These are phyloP conservation scores for Macrobrachium rosenbergii DNA, from an alignment of 1,140 invertebrate genomes.

Conservation along the genomic window DNA sequence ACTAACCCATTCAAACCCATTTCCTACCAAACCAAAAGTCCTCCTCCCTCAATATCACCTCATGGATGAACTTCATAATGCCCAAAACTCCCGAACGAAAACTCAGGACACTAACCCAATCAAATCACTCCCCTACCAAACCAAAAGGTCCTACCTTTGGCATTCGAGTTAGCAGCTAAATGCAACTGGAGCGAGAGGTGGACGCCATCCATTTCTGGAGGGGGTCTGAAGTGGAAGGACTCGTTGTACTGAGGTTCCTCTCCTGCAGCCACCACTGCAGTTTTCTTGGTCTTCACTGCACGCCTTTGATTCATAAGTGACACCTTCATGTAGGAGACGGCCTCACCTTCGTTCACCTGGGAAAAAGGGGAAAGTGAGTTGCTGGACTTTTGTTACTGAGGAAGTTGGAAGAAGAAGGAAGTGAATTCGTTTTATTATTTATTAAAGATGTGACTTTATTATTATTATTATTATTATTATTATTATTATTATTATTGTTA, in stretches of 20 bases:
- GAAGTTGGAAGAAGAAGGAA: not conserved
- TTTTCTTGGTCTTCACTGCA: constrained; percentile 48
- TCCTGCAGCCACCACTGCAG: constrained; percentile 25
- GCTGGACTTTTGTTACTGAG: not conserved
- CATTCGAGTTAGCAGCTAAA: constrained; percentile 18
- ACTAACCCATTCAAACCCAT: too few relatives aligned
- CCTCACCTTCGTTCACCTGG: constrained; percentile 40
- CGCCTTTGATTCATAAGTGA: constrained; percentile 43
- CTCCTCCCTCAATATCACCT: too few relatives aligned
- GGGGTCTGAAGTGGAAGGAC: constrained; percentile 51
- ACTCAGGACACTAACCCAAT: too few relatives aligned
- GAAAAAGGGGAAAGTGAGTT: not conserved
- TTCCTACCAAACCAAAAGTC: too few relatives aligned
- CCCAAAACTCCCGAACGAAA: too few relatives aligned
- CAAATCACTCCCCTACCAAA: too few relatives aligned
- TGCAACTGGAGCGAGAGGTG: constrained; percentile 34
- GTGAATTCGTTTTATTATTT: too few relatives aligned
- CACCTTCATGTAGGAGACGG: constrained; percentile 49
- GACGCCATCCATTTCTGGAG: constrained; percentile 42
- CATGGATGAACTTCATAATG: too few relatives aligned
- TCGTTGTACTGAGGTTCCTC: constrained; percentile 53
- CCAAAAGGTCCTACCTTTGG: constrained; percentile 23
- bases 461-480: not conserved
- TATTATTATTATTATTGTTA: too few relatives aligned
- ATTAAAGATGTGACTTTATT: too few relatives aligned